phyloP scores from a whole-genome alignment of 2,797 vertebrate genomes.

The Melopsittacus undulatus region DNA sequence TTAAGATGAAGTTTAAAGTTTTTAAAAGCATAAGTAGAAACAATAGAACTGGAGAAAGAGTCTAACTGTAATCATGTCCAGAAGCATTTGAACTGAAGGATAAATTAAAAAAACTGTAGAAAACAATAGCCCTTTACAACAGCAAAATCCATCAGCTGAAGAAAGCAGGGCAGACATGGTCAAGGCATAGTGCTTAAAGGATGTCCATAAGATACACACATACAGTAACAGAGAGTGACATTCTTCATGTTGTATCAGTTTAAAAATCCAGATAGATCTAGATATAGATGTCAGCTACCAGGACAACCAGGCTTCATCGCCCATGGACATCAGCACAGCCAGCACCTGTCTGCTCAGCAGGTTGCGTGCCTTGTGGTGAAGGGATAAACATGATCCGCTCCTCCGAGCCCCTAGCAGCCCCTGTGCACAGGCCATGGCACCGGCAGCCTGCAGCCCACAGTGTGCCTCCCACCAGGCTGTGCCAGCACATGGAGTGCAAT shows the following conservation, averaged over 20 bases:
- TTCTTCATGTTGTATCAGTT: conserved; percentile 80
- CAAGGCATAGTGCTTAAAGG: conserved; percentile 68
- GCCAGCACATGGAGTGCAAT: conserved; percentile 73
- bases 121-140: background rate
- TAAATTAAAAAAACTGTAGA: conserved; percentile 10
- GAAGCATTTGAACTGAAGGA: conserved; percentile 52
- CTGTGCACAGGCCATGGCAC: conserved; percentile 38
- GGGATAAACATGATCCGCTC: conserved; percentile 54
- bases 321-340: conserved; percentile 75
- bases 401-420: conserved; percentile 38
- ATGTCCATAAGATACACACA: conserved; percentile 55
- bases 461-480: conserved; percentile 72
- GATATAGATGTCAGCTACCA: conserved; percentile 83
- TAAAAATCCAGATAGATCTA: conserved; percentile 73
- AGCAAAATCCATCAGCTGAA: conserved; percentile 37
- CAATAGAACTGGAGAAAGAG: conserved; percentile 10
- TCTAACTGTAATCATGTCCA: background rate
- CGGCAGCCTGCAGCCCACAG: conserved; percentile 6
- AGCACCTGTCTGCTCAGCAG: conserved; percentile 85
- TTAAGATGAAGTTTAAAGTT: background rate
- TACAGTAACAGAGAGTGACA: conserved; percentile 78
- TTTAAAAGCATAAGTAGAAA: conserved; percentile 13
- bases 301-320: conserved; percentile 77
- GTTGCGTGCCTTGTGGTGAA: conserved; percentile 75
- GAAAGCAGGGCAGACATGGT: conserved; percentile 57